These are phyloP conservation scores for Mythimna pallens DNA, from an alignment of 2,888 invertebrate species.

Conservation along the genomic window DNA sequence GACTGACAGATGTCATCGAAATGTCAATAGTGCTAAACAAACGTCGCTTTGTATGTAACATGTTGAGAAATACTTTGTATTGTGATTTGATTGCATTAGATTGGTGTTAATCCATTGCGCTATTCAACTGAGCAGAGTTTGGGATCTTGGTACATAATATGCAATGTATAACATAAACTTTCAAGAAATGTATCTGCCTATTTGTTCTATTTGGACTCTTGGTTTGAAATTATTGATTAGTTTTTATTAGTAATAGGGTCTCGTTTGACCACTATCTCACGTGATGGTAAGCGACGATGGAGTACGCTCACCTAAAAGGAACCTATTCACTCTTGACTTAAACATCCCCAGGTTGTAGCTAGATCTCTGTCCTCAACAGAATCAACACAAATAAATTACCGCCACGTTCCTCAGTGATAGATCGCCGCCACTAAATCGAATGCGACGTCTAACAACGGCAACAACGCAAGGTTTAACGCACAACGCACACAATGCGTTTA, in stretches of 20 bases:
- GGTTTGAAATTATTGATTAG: not conserved
- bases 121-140: not conserved
- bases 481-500: constrained; percentile 52
- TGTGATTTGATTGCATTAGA: constrained; percentile 37
- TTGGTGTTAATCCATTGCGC: constrained; percentile 27
- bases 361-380: not conserved
- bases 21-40: constrained; percentile 67
- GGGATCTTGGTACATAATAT: too few relatives aligned
- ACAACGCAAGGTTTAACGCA: constrained; percentile 46
- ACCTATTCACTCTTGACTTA: too few relatives aligned
- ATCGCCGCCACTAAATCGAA: constrained; percentile 49
- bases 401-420: constrained; percentile 46
- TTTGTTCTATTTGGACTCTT: not conserved
- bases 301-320: not conserved
- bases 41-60: constrained; percentile 56
- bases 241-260: too few relatives aligned
- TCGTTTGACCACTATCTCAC: too few relatives aligned
- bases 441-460: constrained; percentile 37
- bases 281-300: not conserved
- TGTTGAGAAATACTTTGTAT: constrained; percentile 56
- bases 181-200: not conserved
- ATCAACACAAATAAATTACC: constrained; percentile 35
- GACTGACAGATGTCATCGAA: constrained; percentile 66
- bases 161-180: constrained; percentile 15
- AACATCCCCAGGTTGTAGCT: not conserved